Evolutionary conservation across 2,888 invertebrate genomes (phyloP), one percentile per base, ranked within the genome.

Genomic region (Leptothorax acervorum): DNA sequence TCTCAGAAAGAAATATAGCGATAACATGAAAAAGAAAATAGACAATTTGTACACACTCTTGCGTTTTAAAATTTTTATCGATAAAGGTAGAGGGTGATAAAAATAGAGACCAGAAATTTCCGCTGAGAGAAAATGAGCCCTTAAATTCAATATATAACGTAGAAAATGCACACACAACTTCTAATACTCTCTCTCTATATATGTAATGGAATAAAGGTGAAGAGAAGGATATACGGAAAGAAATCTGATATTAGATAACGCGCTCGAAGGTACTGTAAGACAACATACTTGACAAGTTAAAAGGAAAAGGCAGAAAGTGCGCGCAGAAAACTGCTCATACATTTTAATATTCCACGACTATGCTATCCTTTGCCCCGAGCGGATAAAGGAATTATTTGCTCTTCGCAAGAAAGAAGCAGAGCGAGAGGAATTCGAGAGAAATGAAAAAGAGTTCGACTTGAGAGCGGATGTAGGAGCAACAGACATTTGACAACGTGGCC

Each of bases 321-420:
- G 78, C 55, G 74, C 48, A 31, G 74, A 66, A 85, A 86, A 86
- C 85, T 85, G 85, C 86, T 86, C 75, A 84, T 86, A 86, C 85
- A 85, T 75, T 82, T 82, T 74, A 85, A 82, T 75, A 83, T 82
- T 68, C 62, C 74, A 82, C 55, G 74, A 75, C 60, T 78, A 55
- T 31, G 55, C 70, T 78, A 68, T 78, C 68, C 51, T 66, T 65
- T 66, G 73, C 45, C 57, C 55, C 60, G 51, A n/a, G 65, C 62
- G 65, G 66, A 65, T 76, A 53, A 73, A 82, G 81, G 57, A 73
- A 84, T 71, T 65, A 74, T 84, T 82, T 82, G 66, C 39, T 65
- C 39, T 51, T 82, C 48, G 70, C 53, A n/a, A n/a, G 84, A 28
- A 60, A 71, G 79, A 60, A 51, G 42, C n/a, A n/a, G 35, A 23